phyloP scores from a whole-genome alignment of 2,888 invertebrate genomes.

The Boloria selene region DNA sequence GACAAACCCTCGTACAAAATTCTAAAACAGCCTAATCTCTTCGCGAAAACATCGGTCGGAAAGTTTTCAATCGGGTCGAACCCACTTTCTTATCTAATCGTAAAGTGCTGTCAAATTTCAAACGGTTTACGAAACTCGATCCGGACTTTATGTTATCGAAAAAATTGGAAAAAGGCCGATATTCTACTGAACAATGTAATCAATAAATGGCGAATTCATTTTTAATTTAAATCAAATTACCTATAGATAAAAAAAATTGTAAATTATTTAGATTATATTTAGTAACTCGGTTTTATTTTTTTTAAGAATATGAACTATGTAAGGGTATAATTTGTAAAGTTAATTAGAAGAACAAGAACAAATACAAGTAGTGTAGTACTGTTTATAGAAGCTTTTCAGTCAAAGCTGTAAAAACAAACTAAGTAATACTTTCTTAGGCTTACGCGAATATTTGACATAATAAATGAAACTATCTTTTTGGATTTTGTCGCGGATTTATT shows the following conservation, averaged over 20 bases:
- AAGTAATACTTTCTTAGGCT: no score
- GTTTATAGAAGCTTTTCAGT: no score
- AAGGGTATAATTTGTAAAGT: no score
- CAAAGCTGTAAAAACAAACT: not conserved
- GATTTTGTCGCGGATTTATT: no score
- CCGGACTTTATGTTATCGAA: conserved; percentile 32
- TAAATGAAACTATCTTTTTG: no score
- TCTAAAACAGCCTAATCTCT: conserved; percentile 54
- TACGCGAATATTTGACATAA: no score
- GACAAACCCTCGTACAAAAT: conserved; percentile 12
- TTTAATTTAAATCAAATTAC: not conserved
- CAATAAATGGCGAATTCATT: conserved; percentile 7
- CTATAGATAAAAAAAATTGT: no score
- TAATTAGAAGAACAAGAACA: no score
- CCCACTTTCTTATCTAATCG: conserved; percentile 70
- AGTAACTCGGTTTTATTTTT: no score
- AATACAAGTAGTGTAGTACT: no score
- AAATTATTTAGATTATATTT: no score
- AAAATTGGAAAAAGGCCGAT: conserved; percentile 24
- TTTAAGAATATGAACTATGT: no score
- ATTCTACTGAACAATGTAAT: conserved; percentile 20
- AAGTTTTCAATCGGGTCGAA: conserved; percentile 74
- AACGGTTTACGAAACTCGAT: conserved; percentile 54
- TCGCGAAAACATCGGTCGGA: conserved; percentile 59
- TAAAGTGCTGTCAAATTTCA: conserved; percentile 68